A percentile compares a stretch with the other conserved stretches of the same genome.
Evolutionary conservation across 2,797 vertebrate species (phyloP).

Genomic region (Diplodus sargus): DNA sequence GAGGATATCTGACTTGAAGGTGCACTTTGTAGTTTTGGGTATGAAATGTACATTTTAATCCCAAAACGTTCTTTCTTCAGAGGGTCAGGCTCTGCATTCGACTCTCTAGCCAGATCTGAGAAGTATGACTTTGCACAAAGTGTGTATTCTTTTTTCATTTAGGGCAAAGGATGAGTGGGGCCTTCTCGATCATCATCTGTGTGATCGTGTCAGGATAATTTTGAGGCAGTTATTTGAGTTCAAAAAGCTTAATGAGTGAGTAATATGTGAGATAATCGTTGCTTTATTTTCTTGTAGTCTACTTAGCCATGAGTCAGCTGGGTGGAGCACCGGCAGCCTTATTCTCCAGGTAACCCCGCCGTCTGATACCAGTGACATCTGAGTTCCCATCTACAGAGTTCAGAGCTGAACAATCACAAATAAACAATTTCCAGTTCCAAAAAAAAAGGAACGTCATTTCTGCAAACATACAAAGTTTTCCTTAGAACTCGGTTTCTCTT

Average conservation of each 20-base stretch:
- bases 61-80: no score
- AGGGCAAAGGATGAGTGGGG: not conserved
- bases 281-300: not conserved
- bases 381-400: not conserved
- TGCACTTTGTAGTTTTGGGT: not conserved
- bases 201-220: not conserved
- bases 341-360: not conserved
- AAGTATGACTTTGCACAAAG: not conserved
- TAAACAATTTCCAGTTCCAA: not conserved
- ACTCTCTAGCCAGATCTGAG: no score
- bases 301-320: not conserved
- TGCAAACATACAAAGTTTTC: not conserved
- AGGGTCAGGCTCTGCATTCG: no score
- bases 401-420: not conserved
- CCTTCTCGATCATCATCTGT: not conserved
- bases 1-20: not conserved
- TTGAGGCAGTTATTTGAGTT: not conserved
- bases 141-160: not conserved
- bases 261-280: not conserved
- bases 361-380: not conserved
- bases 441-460: not conserved
- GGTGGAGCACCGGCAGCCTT: no score
- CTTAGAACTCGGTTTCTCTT: not conserved
- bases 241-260: not conserved
- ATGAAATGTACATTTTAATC: no score